Conservation (phyloP, 2,888 invertebrate genomes). For the Melanargia galathea region DNA sequence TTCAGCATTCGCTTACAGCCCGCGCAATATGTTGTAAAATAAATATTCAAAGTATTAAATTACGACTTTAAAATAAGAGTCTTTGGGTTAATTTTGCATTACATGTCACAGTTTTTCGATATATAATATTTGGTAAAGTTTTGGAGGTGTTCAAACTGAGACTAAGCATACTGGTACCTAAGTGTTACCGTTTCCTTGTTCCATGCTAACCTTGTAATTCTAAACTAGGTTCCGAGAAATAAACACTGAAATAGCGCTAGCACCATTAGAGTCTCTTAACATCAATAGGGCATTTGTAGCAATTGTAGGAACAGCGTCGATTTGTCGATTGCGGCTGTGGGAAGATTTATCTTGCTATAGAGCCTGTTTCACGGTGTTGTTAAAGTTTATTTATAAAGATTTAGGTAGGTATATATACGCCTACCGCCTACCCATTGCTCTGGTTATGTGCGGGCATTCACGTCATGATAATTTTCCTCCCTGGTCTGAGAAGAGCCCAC, state of each 20-base stretch:
- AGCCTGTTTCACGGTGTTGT: constrained; percentile 5
- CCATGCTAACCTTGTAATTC: constrained; percentile 15
- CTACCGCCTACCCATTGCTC: not conserved
- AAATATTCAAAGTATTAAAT: too few relatives aligned
- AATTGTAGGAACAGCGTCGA: constrained; percentile 40
- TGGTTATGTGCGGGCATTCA: not conserved
- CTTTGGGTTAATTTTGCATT: too few relatives aligned
- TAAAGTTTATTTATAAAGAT: constrained; percentile 11
- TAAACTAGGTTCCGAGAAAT: constrained; percentile 33
- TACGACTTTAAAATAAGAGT: too few relatives aligned
- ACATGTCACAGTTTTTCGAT: too few relatives aligned
- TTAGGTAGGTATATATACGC: not conserved
- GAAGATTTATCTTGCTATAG: constrained; percentile 37
- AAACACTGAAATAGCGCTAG: constrained; percentile 40
- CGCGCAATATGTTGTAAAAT: too few relatives aligned
- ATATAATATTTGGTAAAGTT: too few relatives aligned
- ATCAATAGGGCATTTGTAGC: constrained; percentile 46
- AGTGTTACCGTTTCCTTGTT: constrained; percentile 1
- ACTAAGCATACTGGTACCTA: not conserved
- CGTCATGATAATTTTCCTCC: too few relatives aligned
- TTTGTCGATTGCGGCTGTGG: constrained; percentile 40
- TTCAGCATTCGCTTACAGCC: too few relatives aligned
- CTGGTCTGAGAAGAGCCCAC: too few relatives aligned
- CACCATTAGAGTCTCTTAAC: constrained; percentile 44
- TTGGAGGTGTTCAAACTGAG: too few relatives aligned